Base-by-base conservation (phyloP, 2,797 vertebrate species). In the Helarctos malayanus region DNA sequence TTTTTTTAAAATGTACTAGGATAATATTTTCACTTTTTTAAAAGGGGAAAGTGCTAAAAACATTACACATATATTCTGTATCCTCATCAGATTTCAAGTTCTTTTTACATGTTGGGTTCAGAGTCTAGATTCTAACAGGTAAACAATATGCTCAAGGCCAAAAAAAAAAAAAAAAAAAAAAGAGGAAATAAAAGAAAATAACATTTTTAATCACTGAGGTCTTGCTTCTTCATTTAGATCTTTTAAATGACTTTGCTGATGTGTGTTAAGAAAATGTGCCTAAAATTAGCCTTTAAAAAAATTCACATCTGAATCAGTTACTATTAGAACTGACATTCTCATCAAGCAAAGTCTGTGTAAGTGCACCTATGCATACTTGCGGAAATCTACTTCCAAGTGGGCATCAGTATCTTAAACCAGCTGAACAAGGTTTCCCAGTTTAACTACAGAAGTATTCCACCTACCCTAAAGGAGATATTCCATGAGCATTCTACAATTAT, bases 401-500 rank as follows among this genome's bases (percentile, higher is more conserved):
- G 41, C 80, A 92, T 75, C 61, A 56, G 10, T 79, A 86, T 85
- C 61, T 96, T 89, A 84, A 96, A 85, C 49, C 91, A 92, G 85
- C 54, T 93, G 45, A 97, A 93, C 57, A 91, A 93, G 59, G 16
- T 21, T 83, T 69, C 69, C 93, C 88, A 91, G 32, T 76, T 89
- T 86, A 91, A 96, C 68, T 61, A 95, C 21, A 59, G 35, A 91
- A 96, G 71, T 75, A 90, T 61, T 56, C 54, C 79, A 84, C 25
- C 91, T 91, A 94, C 47, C 71, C 86, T 91, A 94, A 87, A 92
- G 59, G 89, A 93, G 71, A 94, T 65, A 96, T 35, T 92, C 82
- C 93, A 93, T 88, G 75, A 97, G 68, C 79, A 92, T 84, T 96
- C 97, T 88, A 97, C 68, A 94, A 73, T 87, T 96, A 93, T 95